Evolutionary conservation across 2,888 invertebrate genomes (phyloP), one percentile per base, ranked within the genome.

Genomic region (Platycnemis pennipes): DNA sequence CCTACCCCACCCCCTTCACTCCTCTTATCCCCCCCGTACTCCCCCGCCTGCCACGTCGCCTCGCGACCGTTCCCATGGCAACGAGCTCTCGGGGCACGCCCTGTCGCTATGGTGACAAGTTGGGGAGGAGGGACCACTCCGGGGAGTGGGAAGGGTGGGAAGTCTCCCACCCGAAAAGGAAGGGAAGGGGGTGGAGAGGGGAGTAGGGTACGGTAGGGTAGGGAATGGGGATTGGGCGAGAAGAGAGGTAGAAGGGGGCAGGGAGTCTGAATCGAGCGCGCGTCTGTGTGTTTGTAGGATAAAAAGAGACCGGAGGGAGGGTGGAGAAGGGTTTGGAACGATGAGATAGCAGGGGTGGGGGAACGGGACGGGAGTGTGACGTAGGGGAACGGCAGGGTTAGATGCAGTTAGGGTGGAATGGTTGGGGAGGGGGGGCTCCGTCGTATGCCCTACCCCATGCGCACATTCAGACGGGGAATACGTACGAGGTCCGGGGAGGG

Each of bases 1-100:
- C 44, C 63, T 44, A 22, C 19, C 1, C 63, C 77, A 46, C 87
- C 45, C 87, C 5, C 45, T 42, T 42, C 86, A 37, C 86, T 16
- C 49, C 37, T 44, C 86, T 13, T 42, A 22, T 19, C 46, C 26
- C 87, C n/a, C 85, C 37, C 56, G 22, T 22, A 22, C 26, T 22
- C 5, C 22, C 56, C 85, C 85, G 11, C 44, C 37, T 26, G 11
- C n/a, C 45, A 44, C 87, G 46, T 45, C 87, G 45, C 87, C 87
- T 46, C 89, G 89, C 89, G 91, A 69, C 91, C 91, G 91, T 91
- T 26, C 42, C 63, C 69, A 91, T 91, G 63, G 44, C 63, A 91
- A 91, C 91, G 91, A 53, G 89, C 89, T 49, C 91, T 63, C 63
- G 91, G 91, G 91, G 91, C 63, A 91, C 91, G 91, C 91, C 91